Base-by-base conservation (phyloP, 37 sponge, comb jelly and placozoan genomes). In the Oopsacas minuta region DNA sequence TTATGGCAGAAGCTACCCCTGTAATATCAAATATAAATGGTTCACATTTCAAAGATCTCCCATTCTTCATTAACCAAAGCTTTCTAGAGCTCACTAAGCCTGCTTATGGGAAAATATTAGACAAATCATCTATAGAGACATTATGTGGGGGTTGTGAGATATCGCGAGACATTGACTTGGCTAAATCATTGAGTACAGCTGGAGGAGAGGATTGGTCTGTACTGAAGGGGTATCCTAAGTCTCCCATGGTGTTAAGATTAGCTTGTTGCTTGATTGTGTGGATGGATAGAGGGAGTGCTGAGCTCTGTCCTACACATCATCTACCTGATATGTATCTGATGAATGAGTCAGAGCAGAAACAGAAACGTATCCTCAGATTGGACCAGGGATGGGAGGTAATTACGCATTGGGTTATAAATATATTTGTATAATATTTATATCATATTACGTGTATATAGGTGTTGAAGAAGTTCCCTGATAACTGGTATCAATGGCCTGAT, bases 271-370 rank as follows among this genome's bases (percentile, higher is more conserved):
- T 61, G 17, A 25, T 61, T 3, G 75, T 61, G 75, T 61, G 75
- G 75, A 61, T 61, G 75, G 75, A 61, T 34, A 61, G 75, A 61
- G 75, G 22, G 1, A n/a, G 30, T 61, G 75, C 75, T 12, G 75
- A 10, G 30, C 30, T n/a, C 23, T 88, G 89, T 52, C 89, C 91
- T 35, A 83, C 88, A 0, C 35, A 39, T 1, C 87, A 88, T n/a
- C 83, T 91, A 1, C 91, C 91, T 10, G 86, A 25, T 0, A 88
- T 91, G 87, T 87, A 52, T 37, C 36, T 91, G 83, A 52, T 91
- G 46, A 88, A 91, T 38, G 91, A 91, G 81, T 53, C 53, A 25
- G 81, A 61, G 75, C 75, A 61, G 75, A 61, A 61, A 34, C 75
- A 61, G 30, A 25, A 34, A 5, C 75, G 75, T 3, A 61, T 61